A percentile compares a stretch with the other conserved stretches of the same genome.
phyloP scores from a whole-genome alignment of 1,140 invertebrate species.

The Zelostemma sp. region DNA sequence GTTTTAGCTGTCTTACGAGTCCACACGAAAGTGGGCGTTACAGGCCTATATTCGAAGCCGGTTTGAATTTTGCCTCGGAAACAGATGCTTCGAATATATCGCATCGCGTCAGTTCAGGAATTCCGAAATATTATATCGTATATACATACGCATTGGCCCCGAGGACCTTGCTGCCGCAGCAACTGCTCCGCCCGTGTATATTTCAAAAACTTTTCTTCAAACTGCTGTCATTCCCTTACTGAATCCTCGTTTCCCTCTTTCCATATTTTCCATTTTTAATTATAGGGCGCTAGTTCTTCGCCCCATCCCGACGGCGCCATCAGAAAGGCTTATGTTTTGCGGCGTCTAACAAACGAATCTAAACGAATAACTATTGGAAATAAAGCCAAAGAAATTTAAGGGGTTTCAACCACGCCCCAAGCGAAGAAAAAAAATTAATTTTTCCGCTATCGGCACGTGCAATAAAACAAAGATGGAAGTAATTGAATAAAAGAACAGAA shows the following conservation, averaged over 20 bases:
- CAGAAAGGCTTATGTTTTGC: no score
- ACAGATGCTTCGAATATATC: constrained; percentile 46
- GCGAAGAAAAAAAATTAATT: no score
- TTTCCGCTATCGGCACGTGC: background rate
- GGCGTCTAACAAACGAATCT: no score
- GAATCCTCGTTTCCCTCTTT: constrained; percentile 22
- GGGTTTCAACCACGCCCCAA: no score
- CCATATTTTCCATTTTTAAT: constrained; percentile 54
- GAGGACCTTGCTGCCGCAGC: background rate
- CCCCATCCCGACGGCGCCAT: constrained; percentile 4
- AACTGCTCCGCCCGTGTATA: constrained; percentile 8
- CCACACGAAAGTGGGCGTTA: constrained; percentile 35
- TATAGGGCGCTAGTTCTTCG: constrained; percentile 46
- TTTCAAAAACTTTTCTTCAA: constrained; percentile 32
- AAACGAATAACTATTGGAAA: no score
- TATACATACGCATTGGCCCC: constrained; percentile 3
- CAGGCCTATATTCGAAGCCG: constrained; percentile 30
- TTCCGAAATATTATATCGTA: constrained; percentile 43
- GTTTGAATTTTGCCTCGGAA: constrained; percentile 50
- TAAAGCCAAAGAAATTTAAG: no score
- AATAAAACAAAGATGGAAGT: constrained; percentile 15
- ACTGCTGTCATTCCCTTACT: constrained; percentile 48
- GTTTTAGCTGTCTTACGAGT: constrained; percentile 20
- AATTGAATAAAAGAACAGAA: constrained; percentile 17
- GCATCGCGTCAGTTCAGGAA: constrained; percentile 19